Evolutionary conservation across 2,113 vertebrate species (phyloP).

Genomic region (Rafetus swinhoei): DNA sequence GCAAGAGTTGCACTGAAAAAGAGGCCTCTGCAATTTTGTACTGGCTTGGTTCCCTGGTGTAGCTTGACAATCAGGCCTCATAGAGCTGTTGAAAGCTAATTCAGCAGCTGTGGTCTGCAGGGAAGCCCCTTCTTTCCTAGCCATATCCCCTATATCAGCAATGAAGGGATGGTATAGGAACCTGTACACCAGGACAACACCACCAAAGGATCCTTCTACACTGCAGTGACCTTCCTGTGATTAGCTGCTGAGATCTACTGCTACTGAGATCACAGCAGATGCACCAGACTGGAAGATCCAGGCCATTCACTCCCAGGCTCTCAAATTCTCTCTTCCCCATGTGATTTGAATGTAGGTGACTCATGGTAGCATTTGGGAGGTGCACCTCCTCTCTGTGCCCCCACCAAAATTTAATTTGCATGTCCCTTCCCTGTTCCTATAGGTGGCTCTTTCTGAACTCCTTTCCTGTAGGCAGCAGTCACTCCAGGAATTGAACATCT

Average conservation of each 20-base stretch:
- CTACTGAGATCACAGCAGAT: background rate
- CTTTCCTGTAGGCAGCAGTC: too few relatives aligned
- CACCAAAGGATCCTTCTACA: background rate
- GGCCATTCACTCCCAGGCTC: background rate
- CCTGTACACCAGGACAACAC: background rate
- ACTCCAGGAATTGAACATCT: background rate
- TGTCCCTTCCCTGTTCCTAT: too few relatives aligned
- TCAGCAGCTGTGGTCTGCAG: background rate
- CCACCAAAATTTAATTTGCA: too few relatives aligned
- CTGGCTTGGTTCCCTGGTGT: background rate
- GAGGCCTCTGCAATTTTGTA: background rate
- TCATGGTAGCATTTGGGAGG: too few relatives aligned
- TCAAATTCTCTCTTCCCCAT: background rate
- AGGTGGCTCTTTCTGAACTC: too few relatives aligned
- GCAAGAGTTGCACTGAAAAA: background rate
- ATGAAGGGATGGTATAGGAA: background rate
- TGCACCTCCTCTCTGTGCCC: too few relatives aligned
- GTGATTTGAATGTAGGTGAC: background rate
- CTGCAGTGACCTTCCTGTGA: background rate
- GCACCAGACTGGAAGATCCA: background rate
- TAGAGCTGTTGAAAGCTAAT: background rate
- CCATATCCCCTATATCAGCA: background rate
- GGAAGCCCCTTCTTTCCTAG: background rate
- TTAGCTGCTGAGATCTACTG: background rate
- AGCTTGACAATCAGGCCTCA: background rate